phyloP scores from a whole-genome alignment of 2,797 vertebrate species.

The Danio aesculapii region DNA sequence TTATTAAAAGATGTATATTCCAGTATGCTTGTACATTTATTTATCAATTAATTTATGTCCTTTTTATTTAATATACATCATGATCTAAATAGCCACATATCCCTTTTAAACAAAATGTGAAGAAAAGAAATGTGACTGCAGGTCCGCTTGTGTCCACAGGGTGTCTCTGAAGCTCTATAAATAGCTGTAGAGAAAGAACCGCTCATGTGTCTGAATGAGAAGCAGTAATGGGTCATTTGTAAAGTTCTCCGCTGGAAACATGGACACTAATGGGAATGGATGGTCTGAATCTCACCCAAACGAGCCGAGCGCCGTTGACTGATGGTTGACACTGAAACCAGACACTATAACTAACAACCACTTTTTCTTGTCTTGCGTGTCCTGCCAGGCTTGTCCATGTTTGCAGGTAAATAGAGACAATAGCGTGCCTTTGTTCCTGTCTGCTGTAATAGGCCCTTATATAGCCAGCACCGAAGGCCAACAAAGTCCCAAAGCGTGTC shows the following conservation, averaged over 20 bases:
- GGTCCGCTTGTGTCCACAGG: conserved; percentile 74
- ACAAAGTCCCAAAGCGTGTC: conserved; percentile 1
- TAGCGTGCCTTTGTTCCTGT: conserved; percentile 35
- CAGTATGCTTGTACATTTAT: no score
- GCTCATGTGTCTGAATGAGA: conserved; percentile 37
- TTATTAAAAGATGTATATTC: no score
- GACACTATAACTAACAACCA: conserved; percentile 41
- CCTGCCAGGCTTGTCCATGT: conserved; percentile 27
- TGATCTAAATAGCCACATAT: no score
- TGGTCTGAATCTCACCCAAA: conserved; percentile 54
- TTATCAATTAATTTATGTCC: no score
- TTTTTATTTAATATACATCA: no score
- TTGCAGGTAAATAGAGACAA: conserved; percentile 42
- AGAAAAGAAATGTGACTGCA: conserved; percentile 20
- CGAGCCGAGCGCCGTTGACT: conserved; percentile 35
- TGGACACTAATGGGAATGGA: conserved; percentile 52
- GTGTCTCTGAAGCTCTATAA: conserved; percentile 82
- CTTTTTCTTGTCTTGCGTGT: conserved; percentile 33
- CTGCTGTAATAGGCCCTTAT: conserved; percentile 42
- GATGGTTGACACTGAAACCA: conserved; percentile 56
- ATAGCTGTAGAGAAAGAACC: conserved; percentile 53
- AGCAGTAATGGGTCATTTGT: conserved; percentile 39
- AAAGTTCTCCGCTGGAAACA: conserved; percentile 43
- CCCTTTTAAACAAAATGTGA: no score
- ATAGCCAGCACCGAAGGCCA: conserved; percentile 17